Evolutionary conservation across 2,113 vertebrate genomes (phyloP).

Genomic region (Glaucidium brasilianum): DNA sequence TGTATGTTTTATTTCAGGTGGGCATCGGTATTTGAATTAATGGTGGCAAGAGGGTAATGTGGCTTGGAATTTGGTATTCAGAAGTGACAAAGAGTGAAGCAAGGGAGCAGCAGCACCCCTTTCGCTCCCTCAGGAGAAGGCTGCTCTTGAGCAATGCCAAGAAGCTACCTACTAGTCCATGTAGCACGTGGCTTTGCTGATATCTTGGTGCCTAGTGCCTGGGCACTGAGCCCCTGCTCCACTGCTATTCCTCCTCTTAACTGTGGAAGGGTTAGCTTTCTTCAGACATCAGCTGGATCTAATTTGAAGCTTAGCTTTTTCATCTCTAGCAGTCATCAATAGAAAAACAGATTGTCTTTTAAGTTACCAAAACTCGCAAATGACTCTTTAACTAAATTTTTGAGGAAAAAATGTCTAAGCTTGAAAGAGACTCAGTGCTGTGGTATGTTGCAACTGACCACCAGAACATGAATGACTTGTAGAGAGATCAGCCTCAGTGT

Average conservation of each 20-base stretch:
- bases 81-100: not conserved
- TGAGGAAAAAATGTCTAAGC: not conserved
- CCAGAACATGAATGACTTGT: not conserved
- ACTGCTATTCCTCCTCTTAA: not conserved
- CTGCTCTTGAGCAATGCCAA: not conserved
- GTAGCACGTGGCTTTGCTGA: fast-evolving
- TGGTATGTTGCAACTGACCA: not conserved
- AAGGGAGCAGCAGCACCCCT: not conserved
- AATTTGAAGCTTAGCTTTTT: not conserved
- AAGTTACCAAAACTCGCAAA: not conserved
- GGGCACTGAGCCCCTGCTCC: not conserved
- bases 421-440: not conserved
- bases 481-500: not conserved
- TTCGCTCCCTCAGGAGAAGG: fast-evolving
- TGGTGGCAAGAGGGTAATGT: fast-evolving
- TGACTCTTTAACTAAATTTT: not conserved
- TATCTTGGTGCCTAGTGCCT: not conserved
- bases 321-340: not conserved
- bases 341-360: not conserved
- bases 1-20: not conserved
- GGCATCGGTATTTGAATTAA: not conserved
- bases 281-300: not conserved
- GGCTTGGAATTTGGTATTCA: not conserved
- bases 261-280: not conserved
- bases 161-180: not conserved